A percentile compares a stretch with the other conserved stretches of the same genome.
Evolutionary conservation across 2,797 vertebrate species (phyloP).

Genomic region (Odontamblyopus lacepedii): DNA sequence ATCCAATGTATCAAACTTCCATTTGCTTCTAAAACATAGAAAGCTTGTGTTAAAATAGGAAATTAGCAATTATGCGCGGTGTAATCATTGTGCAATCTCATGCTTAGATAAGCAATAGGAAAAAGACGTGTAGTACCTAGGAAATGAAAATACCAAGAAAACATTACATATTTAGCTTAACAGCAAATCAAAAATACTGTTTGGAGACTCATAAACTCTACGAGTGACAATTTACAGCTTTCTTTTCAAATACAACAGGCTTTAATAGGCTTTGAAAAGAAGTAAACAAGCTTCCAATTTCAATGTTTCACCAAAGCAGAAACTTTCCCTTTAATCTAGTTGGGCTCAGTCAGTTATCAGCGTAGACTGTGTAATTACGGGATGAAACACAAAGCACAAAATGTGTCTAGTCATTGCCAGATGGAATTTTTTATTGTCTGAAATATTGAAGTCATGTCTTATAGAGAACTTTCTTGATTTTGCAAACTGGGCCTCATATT

Average conservation of each 20-base stretch:
- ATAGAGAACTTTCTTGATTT: not conserved
- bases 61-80: too few relatives aligned
- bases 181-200: conserved; percentile 20
- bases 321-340: conserved; percentile 39
- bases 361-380: conserved; percentile 10
- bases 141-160: too few relatives aligned
- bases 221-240: conserved; percentile 29
- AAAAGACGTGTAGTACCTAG: too few relatives aligned
- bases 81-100: too few relatives aligned
- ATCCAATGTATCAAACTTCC: too few relatives aligned
- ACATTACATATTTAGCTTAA: conserved; percentile 1
- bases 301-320: conserved; percentile 13
- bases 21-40: too few relatives aligned
- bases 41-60: too few relatives aligned
- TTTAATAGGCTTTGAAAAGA: conserved; percentile 19
- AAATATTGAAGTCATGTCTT: not conserved
- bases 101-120: too few relatives aligned
- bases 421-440: not conserved
- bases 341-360: conserved; percentile 3
- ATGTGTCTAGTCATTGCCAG: conserved; percentile 8
- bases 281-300: conserved; percentile 28
- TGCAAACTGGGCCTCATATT: not conserved
- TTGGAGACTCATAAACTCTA: conserved; percentile 1
- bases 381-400: conserved; percentile 4
- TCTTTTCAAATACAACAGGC: conserved; percentile 13